Conservation (phyloP, 2,113 vertebrate species). For the Platycercus adscitus region DNA sequence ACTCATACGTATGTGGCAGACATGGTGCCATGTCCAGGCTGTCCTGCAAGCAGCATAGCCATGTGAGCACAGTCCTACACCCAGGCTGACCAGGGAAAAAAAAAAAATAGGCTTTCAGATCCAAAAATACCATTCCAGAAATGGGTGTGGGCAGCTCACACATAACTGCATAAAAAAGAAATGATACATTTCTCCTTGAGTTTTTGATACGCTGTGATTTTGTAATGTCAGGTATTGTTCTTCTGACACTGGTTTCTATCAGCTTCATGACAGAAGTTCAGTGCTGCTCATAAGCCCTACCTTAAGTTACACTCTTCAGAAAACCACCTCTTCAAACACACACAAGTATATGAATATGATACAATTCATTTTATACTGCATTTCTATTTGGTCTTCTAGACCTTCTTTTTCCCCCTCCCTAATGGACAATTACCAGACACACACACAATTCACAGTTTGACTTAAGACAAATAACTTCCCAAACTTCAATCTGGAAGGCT, state of each 20-base stretch:
- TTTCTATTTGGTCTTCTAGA: background rate
- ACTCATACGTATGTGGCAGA: background rate
- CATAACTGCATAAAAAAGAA: background rate
- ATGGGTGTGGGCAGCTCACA: background rate
- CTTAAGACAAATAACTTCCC: background rate
- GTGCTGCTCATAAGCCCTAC: background rate
- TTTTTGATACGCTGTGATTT: background rate
- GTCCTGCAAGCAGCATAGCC: background rate
- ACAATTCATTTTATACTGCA: background rate
- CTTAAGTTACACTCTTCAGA: background rate
- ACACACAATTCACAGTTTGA: background rate
- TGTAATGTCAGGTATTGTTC: background rate
- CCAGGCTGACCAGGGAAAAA: background rate
- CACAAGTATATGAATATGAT: background rate
- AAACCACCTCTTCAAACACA: background rate
- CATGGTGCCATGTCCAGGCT: background rate
- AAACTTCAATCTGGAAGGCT: background rate
- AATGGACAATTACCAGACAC: background rate
- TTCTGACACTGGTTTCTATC: background rate
- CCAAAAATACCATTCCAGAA: background rate
- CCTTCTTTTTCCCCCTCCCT: background rate
- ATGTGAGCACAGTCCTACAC: rapidly evolving
- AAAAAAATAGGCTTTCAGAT: background rate
- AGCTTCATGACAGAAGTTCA: background rate
- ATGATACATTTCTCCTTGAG: background rate